These are phyloP conservation scores for Volucella bombylans DNA, from an alignment of 2,888 invertebrate genomes.

Conservation along the genomic window DNA sequence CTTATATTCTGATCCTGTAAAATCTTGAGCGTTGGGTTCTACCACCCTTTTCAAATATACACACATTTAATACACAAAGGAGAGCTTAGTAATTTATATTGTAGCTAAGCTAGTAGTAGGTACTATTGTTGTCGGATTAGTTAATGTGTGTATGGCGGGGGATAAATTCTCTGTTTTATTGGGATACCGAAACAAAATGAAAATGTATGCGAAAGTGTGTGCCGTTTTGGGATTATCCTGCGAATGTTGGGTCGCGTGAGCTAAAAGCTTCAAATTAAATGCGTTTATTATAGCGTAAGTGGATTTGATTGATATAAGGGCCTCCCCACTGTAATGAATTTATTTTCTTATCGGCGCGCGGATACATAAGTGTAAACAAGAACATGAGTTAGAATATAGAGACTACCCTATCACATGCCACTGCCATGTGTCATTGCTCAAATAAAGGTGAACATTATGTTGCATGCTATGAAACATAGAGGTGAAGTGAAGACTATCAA, in stretches of 20 bases:
- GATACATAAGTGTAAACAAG: conserved; percentile 31
- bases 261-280: conserved; percentile 68
- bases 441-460: conserved; percentile 52
- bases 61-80: conserved; percentile 31
- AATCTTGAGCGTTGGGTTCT: conserved; percentile 38
- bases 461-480: conserved; percentile 13
- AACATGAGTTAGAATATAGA: conserved; percentile 14
- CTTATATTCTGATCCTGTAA: not conserved
- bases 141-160: conserved; percentile 52
- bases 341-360: conserved; percentile 53
- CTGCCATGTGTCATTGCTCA: conserved; percentile 57
- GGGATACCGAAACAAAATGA: conserved; percentile 56
- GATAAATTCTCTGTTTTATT: conserved; percentile 70
- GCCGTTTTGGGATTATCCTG: conserved; percentile 51
- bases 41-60: conserved; percentile 22
- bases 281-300: conserved; percentile 62
- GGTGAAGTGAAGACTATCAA: not conserved
- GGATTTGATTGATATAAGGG: conserved; percentile 68
- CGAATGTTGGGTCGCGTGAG: conserved; percentile 53
- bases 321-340: conserved; percentile 50
- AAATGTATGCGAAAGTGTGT: conserved; percentile 63
- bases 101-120: conserved; percentile 50
- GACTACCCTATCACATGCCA: not conserved
- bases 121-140: conserved; percentile 72
- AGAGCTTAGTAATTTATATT: conserved; percentile 70